phyloP scores from a whole-genome alignment of 2,113 vertebrate genomes.

The human (Homo sapiens) region GRCh38 chr2:197034001-197034500 shows the following conservation, averaged over 20 bases:
- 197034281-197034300: neutral
- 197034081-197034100: neutral
- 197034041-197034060: neutral
- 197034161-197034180: neutral
- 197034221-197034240: neutral
- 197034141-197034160: neutral
- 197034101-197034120: neutral
- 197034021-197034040: neutral
- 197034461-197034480: neutral
- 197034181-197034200: neutral
- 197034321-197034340: neutral
- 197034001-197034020: neutral
- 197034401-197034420: neutral
- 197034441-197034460: neutral
- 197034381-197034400: slow-evolving; percentile 30
- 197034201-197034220: neutral
- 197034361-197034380: neutral
- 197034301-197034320: slow-evolving; percentile 14
- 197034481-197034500: neutral
- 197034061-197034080: neutral
- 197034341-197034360: slow-evolving; percentile 29
- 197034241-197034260: neutral
- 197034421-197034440: neutral
- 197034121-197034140: neutral
- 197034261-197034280: neutral